These are phyloP conservation scores for Indicator maculatus DNA, from an alignment of 2,113 vertebrate genomes.

Conservation along the genomic window DNA sequence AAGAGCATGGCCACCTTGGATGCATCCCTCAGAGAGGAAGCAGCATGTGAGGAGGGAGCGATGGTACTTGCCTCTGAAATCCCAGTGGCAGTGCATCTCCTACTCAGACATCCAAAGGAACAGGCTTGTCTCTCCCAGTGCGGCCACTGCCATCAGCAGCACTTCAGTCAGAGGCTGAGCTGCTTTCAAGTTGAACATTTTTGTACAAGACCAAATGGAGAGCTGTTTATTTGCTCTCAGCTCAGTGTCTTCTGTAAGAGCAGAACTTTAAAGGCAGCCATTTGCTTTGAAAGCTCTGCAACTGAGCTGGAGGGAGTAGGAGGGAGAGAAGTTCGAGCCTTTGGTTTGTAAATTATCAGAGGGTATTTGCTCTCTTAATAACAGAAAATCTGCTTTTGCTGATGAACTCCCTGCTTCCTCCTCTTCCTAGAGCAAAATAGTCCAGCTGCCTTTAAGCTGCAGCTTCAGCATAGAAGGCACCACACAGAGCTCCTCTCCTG, in stretches of 20 bases:
- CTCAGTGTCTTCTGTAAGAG: background rate
- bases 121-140: background rate
- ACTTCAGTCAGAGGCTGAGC: background rate
- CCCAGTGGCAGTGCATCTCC: background rate
- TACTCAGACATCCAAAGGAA: slow-evolving; percentile 33
- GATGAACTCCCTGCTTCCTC: background rate
- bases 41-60: background rate
- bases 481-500: background rate
- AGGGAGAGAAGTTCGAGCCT: background rate
- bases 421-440: background rate
- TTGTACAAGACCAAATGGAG: slow-evolving; percentile 1
- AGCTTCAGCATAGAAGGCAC: background rate
- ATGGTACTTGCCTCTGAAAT: background rate
- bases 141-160: background rate
- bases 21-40: background rate
- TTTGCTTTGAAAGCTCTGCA: slow-evolving; percentile 25
- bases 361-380: background rate
- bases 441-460: background rate
- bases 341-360: slow-evolving; percentile 14
- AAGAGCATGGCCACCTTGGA: background rate
- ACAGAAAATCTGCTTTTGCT: background rate
- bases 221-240: slow-evolving; percentile 36
- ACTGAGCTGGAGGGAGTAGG: background rate
- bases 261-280: slow-evolving; percentile 22
- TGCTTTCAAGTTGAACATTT: slow-evolving; percentile 43